Percentiles rank a stretch among this genome's conserved stretches.
These are phyloP conservation scores for Xanthorhoe spadicearia DNA, from an alignment of 2,888 invertebrate species.

Conservation along the genomic window DNA sequence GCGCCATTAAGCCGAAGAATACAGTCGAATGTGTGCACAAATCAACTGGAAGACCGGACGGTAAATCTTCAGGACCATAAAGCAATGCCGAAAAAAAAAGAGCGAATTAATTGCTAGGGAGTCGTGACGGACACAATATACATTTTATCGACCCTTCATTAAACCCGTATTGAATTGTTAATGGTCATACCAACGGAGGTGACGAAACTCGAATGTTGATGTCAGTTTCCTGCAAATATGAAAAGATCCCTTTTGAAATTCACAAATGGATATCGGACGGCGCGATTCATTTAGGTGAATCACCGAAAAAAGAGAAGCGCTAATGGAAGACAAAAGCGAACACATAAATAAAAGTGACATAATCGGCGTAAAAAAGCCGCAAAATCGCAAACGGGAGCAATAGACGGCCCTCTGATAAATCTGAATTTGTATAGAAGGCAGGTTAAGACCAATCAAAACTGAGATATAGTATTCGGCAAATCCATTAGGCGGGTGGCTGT, in stretches of 20 bases:
- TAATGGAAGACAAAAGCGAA: constrained; percentile 82
- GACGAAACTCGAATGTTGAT: constrained; percentile 74
- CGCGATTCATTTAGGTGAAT: constrained; percentile 69
- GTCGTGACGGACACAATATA: constrained; percentile 78
- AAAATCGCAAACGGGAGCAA: constrained; percentile 52
- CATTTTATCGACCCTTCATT: constrained; percentile 82
- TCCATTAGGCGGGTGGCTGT: not conserved
- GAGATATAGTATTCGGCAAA: not conserved
- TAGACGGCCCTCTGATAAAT: constrained; percentile 49
- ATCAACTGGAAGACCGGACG: constrained; percentile 69
- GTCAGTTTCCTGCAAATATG: constrained; percentile 58
- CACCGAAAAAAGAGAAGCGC: constrained; percentile 68
- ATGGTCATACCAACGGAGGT: constrained; percentile 74
- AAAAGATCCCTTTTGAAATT: constrained; percentile 52
- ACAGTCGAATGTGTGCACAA: constrained; percentile 71
- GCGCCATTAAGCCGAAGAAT: constrained; percentile 71
- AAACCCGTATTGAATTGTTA: constrained; percentile 80
- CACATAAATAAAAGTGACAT: constrained; percentile 80
- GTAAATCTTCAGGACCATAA: constrained; percentile 76
- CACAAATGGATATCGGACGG: constrained; percentile 53
- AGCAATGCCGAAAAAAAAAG: constrained; percentile 71
- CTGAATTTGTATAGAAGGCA: constrained; percentile 14
- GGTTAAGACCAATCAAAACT: not conserved
- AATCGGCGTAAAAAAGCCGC: constrained; percentile 70
- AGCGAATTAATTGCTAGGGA: constrained; percentile 73